These are phyloP conservation scores for Megalops atlanticus DNA, from an alignment of 2,113 vertebrate species.

Conservation along the genomic window DNA sequence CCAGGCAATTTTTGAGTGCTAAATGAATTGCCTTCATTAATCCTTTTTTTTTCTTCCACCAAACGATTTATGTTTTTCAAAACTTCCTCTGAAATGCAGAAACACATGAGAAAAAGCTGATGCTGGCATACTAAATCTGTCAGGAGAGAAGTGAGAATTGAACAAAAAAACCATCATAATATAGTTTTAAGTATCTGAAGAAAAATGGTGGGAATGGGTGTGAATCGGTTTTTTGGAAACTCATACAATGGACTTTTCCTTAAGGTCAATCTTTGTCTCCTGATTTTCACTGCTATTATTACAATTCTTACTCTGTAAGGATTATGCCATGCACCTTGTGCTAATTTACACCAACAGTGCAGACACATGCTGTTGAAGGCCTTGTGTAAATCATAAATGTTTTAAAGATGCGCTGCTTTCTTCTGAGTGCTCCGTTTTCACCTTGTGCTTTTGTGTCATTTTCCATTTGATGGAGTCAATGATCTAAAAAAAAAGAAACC, in stretches of 20 bases:
- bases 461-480: neutral
- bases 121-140: neutral
- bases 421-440: no score
- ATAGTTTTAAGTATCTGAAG: neutral
- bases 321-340: no score
- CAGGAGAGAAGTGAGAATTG: neutral
- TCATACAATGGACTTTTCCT: no score
- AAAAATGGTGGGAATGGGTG: neutral
- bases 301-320: no score
- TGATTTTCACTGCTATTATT: no score
- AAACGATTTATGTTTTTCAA: neutral
- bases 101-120: conserved; percentile 1
- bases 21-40: neutral
- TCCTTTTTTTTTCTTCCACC: neutral
- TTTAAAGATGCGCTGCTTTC: no score
- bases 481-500: neutral
- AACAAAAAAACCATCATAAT: neutral
- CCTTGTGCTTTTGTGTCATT: neutral
- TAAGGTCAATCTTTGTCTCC: no score
- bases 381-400: no score
- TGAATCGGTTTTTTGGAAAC: no score
- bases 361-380: no score
- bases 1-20: no score
- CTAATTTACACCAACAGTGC: no score
- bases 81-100: neutral